Conservation (phyloP, 2,797 vertebrate genomes). For the Gymnodraco acuticeps region DNA sequence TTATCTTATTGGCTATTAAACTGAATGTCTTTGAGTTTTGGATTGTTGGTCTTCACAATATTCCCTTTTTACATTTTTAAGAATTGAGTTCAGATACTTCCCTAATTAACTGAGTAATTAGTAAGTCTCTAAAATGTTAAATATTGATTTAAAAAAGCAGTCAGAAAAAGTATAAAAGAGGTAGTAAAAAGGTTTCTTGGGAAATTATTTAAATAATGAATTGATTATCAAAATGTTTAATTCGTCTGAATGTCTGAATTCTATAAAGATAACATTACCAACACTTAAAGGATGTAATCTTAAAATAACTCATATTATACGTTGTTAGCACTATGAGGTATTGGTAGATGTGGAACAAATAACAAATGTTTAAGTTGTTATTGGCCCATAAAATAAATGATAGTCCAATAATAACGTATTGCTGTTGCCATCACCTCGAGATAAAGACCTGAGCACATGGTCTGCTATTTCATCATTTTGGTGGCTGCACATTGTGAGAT, state of each 20-base stretch:
- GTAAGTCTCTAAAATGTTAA: background rate
- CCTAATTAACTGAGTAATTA: background rate
- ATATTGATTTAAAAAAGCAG: background rate
- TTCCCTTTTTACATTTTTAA: background rate
- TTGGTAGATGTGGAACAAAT: background rate
- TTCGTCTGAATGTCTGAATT: background rate
- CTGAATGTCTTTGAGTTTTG: background rate
- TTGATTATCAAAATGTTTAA: too few species aligned
- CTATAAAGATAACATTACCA: background rate
- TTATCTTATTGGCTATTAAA: background rate
- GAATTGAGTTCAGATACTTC: background rate
- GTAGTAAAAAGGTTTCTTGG: background rate
- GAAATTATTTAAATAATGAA: background rate
- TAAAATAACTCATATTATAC: background rate
- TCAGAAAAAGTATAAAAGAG: background rate
- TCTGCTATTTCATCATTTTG: conserved; percentile 22
- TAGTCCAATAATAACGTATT: background rate
- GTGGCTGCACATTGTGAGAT: conserved; percentile 6
- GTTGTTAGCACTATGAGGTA: background rate
- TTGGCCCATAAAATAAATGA: conserved; percentile 11
- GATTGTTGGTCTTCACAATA: background rate
- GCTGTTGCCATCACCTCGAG: conserved; percentile 13
- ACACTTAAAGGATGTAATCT: background rate
- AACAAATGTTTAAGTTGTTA: background rate
- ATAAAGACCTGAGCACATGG: conserved; percentile 19